These are phyloP conservation scores for Cephus pygmeus DNA, from an alignment of 2,888 invertebrate genomes.

Conservation along the genomic window DNA sequence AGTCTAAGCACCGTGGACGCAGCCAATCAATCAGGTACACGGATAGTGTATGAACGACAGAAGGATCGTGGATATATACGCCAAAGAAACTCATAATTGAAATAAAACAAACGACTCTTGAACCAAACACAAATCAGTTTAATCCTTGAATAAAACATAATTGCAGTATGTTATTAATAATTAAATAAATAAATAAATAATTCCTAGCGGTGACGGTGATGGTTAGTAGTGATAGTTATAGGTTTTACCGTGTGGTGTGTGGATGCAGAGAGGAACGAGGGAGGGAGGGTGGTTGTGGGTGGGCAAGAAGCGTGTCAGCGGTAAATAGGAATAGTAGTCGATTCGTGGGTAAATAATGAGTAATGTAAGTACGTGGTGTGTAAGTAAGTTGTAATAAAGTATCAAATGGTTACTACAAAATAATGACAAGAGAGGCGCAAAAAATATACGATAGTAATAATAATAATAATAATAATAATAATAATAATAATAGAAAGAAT, in stretches of 20 bases:
- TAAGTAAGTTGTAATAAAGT: constrained; percentile 31
- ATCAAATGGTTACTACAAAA: constrained; percentile 37
- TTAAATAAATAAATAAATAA: constrained; percentile 65
- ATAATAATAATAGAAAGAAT: constrained; percentile 31
- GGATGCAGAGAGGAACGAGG: not conserved
- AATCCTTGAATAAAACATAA: constrained; percentile 66
- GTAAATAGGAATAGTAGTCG: not conserved
- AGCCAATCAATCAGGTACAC: not conserved
- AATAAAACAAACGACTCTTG: constrained; percentile 61
- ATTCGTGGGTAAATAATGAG: constrained; percentile 9
- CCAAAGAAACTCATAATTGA: constrained; percentile 17
- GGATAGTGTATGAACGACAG: not conserved
- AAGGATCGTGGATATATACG: not conserved
- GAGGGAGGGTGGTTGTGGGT: not conserved
- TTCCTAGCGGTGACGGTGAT: constrained; percentile 49
- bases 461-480: constrained; percentile 34
- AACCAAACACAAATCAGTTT: constrained; percentile 67
- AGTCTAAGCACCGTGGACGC: not conserved
- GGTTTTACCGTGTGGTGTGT: not conserved
- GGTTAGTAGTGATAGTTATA: constrained; percentile 12
- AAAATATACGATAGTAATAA: constrained; percentile 35
- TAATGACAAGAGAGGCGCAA: constrained; percentile 48
- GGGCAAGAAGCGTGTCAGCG: not conserved
- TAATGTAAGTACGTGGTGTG: constrained; percentile 29
- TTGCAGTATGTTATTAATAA: constrained; percentile 60